Conservation (phyloP, 2,888 invertebrate genomes). For the Stenolophus ochropezus region DNA sequence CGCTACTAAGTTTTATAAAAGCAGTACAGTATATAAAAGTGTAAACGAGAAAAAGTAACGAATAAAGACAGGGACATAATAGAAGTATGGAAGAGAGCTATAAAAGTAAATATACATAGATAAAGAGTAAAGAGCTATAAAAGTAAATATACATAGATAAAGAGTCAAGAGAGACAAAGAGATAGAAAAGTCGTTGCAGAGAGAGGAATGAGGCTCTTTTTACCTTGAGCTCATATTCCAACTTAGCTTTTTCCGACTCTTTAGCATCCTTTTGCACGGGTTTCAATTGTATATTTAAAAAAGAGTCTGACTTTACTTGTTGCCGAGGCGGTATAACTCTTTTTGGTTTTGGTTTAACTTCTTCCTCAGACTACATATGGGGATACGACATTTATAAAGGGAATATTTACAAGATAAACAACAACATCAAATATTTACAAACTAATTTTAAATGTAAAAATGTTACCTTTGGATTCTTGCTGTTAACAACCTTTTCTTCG, state of each 20-base stretch:
- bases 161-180: slow-evolving; percentile 43
- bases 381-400: slow-evolving; percentile 52
- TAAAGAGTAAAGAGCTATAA: slow-evolving; percentile 32
- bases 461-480: slow-evolving; percentile 63
- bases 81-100: slow-evolving; percentile 3
- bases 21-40: slow-evolving; percentile 1
- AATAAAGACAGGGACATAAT: background rate
- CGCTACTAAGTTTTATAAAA: background rate
- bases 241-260: slow-evolving; percentile 69
- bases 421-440: slow-evolving; percentile 37
- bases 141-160: background rate
- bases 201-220: slow-evolving; percentile 60
- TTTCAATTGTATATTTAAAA: slow-evolving; percentile 78
- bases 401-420: slow-evolving; percentile 33
- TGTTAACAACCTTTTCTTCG: slow-evolving; percentile 64
- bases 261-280: slow-evolving; percentile 73
- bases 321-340: slow-evolving; percentile 73
- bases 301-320: slow-evolving; percentile 75
- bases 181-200: slow-evolving; percentile 9
- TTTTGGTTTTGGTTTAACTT: slow-evolving; percentile 71
- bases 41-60: background rate
- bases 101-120: background rate
- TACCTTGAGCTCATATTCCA: slow-evolving; percentile 72
- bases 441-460: slow-evolving; percentile 1
- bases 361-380: slow-evolving; percentile 66